Evolutionary conservation across 2,888 invertebrate species (phyloP).

Genomic region (Zygothrica quintamaculata): DNA sequence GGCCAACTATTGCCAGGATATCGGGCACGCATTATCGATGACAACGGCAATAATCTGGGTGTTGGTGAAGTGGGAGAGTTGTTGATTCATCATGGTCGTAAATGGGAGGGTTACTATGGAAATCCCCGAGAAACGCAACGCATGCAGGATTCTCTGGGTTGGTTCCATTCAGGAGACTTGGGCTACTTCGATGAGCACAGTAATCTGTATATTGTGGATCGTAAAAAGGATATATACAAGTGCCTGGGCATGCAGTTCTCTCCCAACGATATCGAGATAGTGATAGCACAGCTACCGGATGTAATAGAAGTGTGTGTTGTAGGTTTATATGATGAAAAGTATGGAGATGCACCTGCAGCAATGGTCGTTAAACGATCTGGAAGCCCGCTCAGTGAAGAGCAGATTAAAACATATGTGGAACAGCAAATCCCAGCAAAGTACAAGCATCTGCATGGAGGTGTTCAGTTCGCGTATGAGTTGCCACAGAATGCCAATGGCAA

Average conservation of each 20-base stretch:
- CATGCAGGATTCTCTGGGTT: conserved; percentile 63
- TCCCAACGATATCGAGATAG: conserved; percentile 65
- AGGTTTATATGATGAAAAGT: conserved; percentile 57
- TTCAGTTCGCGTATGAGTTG: conserved; percentile 56
- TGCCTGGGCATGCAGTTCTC: conserved; percentile 58
- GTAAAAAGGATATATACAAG: conserved; percentile 76
- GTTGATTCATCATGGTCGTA: conserved; percentile 27
- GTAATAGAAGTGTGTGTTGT: conserved; percentile 70
- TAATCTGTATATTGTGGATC: conserved; percentile 64
- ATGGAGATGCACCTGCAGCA: conserved; percentile 66
- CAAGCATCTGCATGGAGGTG: conserved; percentile 67
- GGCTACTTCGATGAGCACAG: conserved; percentile 75
- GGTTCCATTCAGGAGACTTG: conserved; percentile 79
- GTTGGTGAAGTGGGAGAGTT: conserved; percentile 69
- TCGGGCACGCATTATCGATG: conserved; percentile 61
- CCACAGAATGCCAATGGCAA: conserved; percentile 66
- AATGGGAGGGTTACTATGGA: conserved; percentile 73
- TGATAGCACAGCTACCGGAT: conserved; percentile 58
- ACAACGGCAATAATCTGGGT: conserved; percentile 56
- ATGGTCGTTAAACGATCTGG: conserved; percentile 48
- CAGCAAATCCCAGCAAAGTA: conserved; percentile 22
- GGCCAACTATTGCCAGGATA: conserved; percentile 55
- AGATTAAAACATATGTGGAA: conserved; percentile 40
- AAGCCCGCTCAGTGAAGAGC: conserved; percentile 36
- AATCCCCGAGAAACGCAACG: conserved; percentile 56